Base-by-base conservation (phyloP, 2,113 vertebrate species). In the Polypterus senegalus region DNA sequence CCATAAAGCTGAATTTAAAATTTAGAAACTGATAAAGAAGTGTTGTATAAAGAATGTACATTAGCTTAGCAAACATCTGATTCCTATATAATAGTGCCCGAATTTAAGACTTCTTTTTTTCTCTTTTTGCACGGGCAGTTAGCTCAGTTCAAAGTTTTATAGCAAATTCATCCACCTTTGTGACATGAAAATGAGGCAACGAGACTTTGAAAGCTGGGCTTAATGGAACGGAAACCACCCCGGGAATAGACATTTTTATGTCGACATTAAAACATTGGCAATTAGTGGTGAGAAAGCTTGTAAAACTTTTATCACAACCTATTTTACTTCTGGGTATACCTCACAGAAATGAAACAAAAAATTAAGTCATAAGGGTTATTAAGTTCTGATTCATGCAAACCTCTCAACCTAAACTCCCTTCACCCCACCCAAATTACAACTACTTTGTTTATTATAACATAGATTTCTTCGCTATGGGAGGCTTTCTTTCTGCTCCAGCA, bases 211-310 rank as follows among this genome's bases (percentile, higher is more conserved):
- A 58, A 58, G 56, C 56, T 58, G 5, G 27, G 56, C 46, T 58
- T 58, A 58, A 58, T 58, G 56, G 56, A 58, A 58, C 46, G 56
- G 27, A 58, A 58, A 58, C 43, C 44, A 45, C 56, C 56, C 43
- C 7, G 56, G 56, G 27, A 58, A 4, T 58, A 45, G 27, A 43
- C 56, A 58, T 58, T 58, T 58, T 58, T 58, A 58, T 4, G 46
- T 58, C 56, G 46, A 58, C 56, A 45, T 58, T 45, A 58, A 43
- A 56, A 56, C 3, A 56, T 27, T 3, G 7, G 56, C 43, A 58
- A 58, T 58, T 58, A 58, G 43, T 58, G 7, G 43, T 43, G 56
- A 9, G 56, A 45, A 7, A 58, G 56, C 43, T 45, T 58, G n/a
- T 58, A 58, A 58, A 43, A 58, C 27, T 58, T 58, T 58, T 52